Percentiles rank a stretch among this genome's conserved stretches.
Conservation (phyloP, 2,797 vertebrate genomes). For the Anguilla pacifica region DNA sequence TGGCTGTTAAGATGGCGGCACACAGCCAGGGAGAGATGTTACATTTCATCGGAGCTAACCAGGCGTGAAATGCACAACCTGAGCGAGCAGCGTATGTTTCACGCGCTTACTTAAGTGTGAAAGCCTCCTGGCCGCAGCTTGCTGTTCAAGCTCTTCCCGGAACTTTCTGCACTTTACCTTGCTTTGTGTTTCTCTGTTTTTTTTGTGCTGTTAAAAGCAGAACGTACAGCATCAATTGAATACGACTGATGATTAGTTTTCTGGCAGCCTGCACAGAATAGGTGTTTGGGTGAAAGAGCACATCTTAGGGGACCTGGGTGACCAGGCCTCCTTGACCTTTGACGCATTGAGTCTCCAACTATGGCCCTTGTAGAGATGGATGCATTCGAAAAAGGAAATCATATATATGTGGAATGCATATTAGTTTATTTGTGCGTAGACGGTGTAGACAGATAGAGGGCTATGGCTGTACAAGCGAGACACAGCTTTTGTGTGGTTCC, state of each 20-base stretch:
- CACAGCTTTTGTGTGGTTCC: too few species aligned
- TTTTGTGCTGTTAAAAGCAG: neutral
- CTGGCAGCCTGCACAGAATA: neutral
- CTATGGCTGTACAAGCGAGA: too few species aligned
- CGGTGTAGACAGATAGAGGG: too few species aligned
- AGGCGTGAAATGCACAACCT: conserved; percentile 44
- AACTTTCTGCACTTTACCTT: neutral
- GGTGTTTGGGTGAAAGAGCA: neutral
- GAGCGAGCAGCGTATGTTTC: neutral
- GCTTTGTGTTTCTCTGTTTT: neutral
- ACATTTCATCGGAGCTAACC: conserved; percentile 58
- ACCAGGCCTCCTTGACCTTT: neutral
- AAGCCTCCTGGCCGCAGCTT: neutral
- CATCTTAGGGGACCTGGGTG: neutral
- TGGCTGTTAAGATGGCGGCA: neutral
- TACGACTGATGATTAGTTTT: neutral
- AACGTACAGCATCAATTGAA: neutral
- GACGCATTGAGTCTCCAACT: neutral
- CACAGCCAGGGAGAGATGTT: conserved; percentile 2
- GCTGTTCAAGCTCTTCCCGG: neutral
- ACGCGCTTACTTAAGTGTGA: neutral
- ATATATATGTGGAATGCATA: too few species aligned
- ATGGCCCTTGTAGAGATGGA: neutral
- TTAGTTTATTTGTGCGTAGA: too few species aligned
- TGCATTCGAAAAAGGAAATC: neutral